Evolutionary conservation across 2,113 vertebrate genomes (phyloP).

Genomic region (Lasiurus cinereus): DNA sequence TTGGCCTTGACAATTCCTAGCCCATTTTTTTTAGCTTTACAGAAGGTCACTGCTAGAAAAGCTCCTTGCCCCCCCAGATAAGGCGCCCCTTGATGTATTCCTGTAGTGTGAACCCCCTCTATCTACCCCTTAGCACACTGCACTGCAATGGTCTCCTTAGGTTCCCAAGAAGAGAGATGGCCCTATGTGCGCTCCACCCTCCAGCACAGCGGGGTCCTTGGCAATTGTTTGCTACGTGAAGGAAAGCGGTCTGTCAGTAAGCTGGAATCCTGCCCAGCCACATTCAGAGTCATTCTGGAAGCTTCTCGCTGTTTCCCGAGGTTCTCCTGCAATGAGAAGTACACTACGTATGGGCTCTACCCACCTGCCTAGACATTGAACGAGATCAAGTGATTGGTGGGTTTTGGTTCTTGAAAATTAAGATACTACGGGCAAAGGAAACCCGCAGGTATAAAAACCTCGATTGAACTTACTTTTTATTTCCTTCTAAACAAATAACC

Average conservation of each 20-base stretch:
- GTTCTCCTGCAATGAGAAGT: neutral
- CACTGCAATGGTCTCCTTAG: neutral
- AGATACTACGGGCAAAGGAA: constrained; percentile 42
- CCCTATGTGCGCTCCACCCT: neutral
- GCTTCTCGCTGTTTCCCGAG: neutral
- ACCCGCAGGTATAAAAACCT: neutral
- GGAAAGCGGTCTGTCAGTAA: neutral
- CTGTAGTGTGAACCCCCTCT: neutral
- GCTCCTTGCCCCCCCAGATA: neutral
- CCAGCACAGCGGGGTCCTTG: neutral
- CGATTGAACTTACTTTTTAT: constrained; percentile 4
- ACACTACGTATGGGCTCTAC: neutral
- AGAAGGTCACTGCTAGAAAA: neutral
- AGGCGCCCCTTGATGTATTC: neutral
- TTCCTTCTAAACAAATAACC: constrained; percentile 53
- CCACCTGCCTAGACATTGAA: neutral
- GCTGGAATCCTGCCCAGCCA: neutral
- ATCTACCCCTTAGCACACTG: neutral
- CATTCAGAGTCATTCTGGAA: constrained; percentile 13
- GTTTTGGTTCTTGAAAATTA: neutral
- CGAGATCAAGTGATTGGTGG: constrained; percentile 40
- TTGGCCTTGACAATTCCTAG: neutral
- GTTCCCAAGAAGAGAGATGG: neutral
- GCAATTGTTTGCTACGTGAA: neutral
- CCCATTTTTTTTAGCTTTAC: neutral